A percentile compares a stretch with the other conserved stretches of the same genome.
Conservation (phyloP, 2,888 invertebrate genomes). For the Stratiomys singularior region DNA sequence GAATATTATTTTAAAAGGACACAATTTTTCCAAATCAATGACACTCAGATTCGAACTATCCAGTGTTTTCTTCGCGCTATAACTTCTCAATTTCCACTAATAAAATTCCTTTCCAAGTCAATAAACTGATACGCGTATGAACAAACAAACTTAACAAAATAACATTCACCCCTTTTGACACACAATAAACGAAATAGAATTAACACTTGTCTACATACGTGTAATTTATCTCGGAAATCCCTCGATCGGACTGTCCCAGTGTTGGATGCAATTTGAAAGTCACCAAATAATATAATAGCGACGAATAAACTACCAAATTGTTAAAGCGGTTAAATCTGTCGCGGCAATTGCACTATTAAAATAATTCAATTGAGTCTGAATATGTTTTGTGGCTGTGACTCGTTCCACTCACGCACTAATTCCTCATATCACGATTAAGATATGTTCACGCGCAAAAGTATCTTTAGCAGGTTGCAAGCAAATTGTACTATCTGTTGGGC, state of each 20-base stretch:
- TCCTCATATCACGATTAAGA: not conserved
- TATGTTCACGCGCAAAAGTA: not conserved
- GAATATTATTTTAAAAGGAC: too few species aligned
- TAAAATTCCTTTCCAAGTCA: too few species aligned
- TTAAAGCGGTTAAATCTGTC: slow-evolving; percentile 22
- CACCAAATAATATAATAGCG: slow-evolving; percentile 26
- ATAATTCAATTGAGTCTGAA: slow-evolving; percentile 34
- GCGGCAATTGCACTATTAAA: slow-evolving; percentile 33
- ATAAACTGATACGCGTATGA: too few species aligned
- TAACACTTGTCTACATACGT: not conserved
- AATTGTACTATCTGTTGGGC: too few species aligned
- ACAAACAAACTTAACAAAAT: too few species aligned
- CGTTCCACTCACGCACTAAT: not conserved
- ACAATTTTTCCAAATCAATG: too few species aligned
- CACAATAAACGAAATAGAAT: too few species aligned
- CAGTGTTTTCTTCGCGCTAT: too few species aligned
- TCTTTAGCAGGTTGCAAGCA: too few species aligned
- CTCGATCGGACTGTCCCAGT: not conserved
- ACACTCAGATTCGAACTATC: too few species aligned
- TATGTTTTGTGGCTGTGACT: not conserved
- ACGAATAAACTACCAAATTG: slow-evolving; percentile 26
- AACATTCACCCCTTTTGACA: too few species aligned
- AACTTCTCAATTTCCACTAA: too few species aligned
- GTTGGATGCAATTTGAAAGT: slow-evolving; percentile 14
- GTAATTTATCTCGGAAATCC: not conserved